A percentile compares a stretch with the other conserved stretches of the same genome.
Conservation (phyloP, 37 sponge, comb jelly and placozoan species). For the Cliona cf. orientalis region DNA sequence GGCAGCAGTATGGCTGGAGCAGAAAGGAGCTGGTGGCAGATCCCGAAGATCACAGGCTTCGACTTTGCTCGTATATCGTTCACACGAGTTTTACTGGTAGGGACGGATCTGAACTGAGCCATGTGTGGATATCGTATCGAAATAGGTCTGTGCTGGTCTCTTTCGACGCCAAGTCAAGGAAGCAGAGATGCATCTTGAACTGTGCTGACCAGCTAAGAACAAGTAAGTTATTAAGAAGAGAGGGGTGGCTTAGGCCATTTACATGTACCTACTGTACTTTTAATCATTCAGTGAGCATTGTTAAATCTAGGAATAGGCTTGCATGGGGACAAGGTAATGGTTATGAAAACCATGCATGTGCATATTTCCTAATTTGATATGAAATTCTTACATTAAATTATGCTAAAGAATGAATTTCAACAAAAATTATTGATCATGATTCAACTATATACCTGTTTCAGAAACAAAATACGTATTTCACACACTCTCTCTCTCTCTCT, state of each 20-base stretch:
- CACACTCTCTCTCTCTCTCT: too few relatives aligned
- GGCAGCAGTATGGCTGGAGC: conserved; percentile 6
- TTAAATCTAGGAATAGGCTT: too few relatives aligned
- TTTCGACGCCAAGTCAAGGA: conserved; percentile 56
- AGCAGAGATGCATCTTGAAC: conserved; percentile 37
- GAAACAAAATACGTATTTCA: too few relatives aligned
- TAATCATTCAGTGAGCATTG: too few relatives aligned
- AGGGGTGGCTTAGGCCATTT: not conserved
- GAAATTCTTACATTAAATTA: too few relatives aligned
- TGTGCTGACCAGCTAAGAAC: conserved; percentile 32
- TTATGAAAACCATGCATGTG: too few relatives aligned
- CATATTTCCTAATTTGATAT: too few relatives aligned
- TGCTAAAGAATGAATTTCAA: too few relatives aligned
- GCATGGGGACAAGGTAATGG: too few relatives aligned
- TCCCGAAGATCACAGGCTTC: conserved; percentile 13
- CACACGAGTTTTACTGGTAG: conserved; percentile 35
- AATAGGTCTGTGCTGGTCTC: conserved; percentile 44
- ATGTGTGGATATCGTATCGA: conserved; percentile 71
- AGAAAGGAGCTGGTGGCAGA: not conserved
- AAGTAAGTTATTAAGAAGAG: conserved; percentile 26
- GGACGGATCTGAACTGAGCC: conserved; percentile 8
- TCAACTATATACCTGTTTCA: too few relatives aligned
- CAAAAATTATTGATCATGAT: too few relatives aligned
- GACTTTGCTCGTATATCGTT: conserved; percentile 52
- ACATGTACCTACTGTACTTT: too few relatives aligned